A percentile compares a stretch with the other conserved stretches of the same genome.
Evolutionary conservation across 1,140 invertebrate species (phyloP).

Genomic region (Drosophila novamexicana): DNA sequence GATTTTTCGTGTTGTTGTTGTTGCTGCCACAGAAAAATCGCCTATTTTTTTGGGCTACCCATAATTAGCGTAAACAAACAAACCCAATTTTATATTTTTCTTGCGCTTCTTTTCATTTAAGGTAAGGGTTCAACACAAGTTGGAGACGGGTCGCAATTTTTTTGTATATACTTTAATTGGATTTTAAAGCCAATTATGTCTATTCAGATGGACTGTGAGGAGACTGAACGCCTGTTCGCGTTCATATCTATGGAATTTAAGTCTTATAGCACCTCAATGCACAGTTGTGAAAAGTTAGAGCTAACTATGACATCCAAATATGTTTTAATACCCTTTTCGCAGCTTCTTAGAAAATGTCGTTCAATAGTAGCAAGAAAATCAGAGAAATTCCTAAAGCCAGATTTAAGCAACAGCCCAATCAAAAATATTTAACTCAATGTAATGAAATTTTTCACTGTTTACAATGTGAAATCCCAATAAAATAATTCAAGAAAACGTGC

Average conservation of each 20-base stretch:
- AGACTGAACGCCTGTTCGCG: neutral
- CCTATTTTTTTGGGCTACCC: constrained; percentile 23
- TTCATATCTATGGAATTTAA: neutral
- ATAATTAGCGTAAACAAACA: constrained; percentile 59
- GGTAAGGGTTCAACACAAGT: constrained; percentile 7
- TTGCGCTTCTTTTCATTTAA: constrained; percentile 10
- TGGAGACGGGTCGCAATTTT: constrained; percentile 5
- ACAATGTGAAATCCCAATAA: no score
- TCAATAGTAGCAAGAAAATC: no score
- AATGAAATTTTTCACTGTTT: no score
- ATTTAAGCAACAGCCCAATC: no score
- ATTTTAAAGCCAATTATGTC: constrained; percentile 44
- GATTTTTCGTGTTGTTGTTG: constrained; percentile 42
- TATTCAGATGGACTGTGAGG: neutral
- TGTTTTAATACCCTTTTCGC: no score
- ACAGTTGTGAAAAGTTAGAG: no score
- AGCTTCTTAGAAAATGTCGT: no score
- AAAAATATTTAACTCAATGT: no score
- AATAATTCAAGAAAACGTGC: no score
- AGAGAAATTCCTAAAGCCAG: no score
- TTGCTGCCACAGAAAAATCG: constrained; percentile 6
- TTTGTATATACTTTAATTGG: constrained; percentile 31
- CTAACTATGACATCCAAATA: no score
- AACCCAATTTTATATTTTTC: constrained; percentile 41
- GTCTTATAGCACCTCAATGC: no score